Percentiles rank a stretch among this genome's conserved stretches.
These are phyloP conservation scores for Chelidonichthys spinosus DNA, from an alignment of 2,797 vertebrate species.

Conservation along the genomic window DNA sequence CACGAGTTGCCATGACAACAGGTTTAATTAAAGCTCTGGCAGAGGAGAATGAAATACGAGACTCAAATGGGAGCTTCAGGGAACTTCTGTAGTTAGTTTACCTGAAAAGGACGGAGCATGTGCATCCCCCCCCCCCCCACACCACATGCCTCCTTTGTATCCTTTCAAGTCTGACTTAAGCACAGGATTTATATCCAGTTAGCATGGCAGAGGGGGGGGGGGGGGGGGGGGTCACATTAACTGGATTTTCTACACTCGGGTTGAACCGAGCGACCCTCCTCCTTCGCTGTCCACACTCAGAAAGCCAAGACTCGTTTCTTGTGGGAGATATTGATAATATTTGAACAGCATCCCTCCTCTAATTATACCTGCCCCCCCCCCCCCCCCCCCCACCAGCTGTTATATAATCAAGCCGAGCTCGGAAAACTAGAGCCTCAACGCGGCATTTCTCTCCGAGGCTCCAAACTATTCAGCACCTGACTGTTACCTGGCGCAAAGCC, in stretches of 20 bases:
- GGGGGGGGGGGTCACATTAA: slow-evolving; percentile 50
- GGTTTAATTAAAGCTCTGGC: slow-evolving; percentile 1
- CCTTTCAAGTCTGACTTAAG: slow-evolving; percentile 30
- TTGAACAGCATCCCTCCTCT: slow-evolving; percentile 24
- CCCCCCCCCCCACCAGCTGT: slow-evolving; percentile 24
- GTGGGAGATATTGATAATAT: slow-evolving; percentile 31
- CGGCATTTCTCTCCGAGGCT: slow-evolving; percentile 74
- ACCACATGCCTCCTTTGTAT: slow-evolving; percentile 20
- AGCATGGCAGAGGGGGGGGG: slow-evolving; percentile 6
- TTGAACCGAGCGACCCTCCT: slow-evolving; percentile 50
- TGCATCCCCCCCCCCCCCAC: slow-evolving; percentile 1
- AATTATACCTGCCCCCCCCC: background rate
- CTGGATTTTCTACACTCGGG: slow-evolving; percentile 58
- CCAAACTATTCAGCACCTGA: slow-evolving; percentile 68
- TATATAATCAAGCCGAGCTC: slow-evolving; percentile 49
- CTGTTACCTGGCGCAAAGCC: slow-evolving; percentile 56
- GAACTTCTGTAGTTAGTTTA: slow-evolving; percentile 1
- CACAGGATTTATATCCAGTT: slow-evolving; percentile 42
- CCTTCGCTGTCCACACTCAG: slow-evolving; percentile 32
- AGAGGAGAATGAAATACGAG: slow-evolving; percentile 3
- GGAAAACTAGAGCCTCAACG: slow-evolving; percentile 66
- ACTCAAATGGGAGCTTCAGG: background rate
- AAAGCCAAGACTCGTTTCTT: slow-evolving; percentile 16
- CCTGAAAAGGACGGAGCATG: background rate
- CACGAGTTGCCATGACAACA: slow-evolving; percentile 2